Base-by-base conservation (phyloP, 37 sponge, comb jelly and placozoan genomes). In the Agelas oroides region DNA sequence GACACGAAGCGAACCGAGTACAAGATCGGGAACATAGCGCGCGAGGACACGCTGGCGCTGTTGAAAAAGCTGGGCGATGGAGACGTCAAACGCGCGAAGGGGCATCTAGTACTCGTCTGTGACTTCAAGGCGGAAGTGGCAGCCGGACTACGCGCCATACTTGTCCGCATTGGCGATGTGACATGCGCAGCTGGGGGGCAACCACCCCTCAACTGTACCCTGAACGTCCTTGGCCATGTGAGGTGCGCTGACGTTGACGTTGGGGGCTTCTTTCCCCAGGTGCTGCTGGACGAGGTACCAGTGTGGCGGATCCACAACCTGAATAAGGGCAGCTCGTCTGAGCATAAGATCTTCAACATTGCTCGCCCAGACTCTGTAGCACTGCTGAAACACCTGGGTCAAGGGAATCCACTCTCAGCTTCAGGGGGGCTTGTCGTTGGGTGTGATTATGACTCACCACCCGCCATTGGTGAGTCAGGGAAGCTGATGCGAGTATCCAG, bases 401-500 rank as follows among this genome's bases (percentile, higher is more conserved):
- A 55, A n/a, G 76, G 76, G 15, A 55, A 55, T 57, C 76, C 76
- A 1, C 58, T 76, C 25, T 53, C 76, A 21, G 76, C 76, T 54
- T 2, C 27, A 20, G 76, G 76, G 18, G 34, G 76, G 58, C 76
- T 76, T 76, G 76, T 76, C 59, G 54, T 76, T 76, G 76, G 59
- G 59, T 76, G 76, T 5, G 76, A 76, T 55, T 76, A 55, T 34
- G 53, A 34, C 19, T 21, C 56, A 76, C 76, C 32, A 8, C 76
- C 76, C 8, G 27, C 28, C 28, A 16, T 55, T 18, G 59, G 76
- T 54, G 76, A 76, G 18, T 76, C 76, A 18, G 59, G 58, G 25
- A 76, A 28, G 24, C 76, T 76, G 76, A 76, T 76, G 76, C 76
- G 76, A 55, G 58, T 76, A 24, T 24, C 76, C 54, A 27, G 34